phyloP scores from a whole-genome alignment of 2,888 invertebrate genomes.

The Xylophagus ater region DNA sequence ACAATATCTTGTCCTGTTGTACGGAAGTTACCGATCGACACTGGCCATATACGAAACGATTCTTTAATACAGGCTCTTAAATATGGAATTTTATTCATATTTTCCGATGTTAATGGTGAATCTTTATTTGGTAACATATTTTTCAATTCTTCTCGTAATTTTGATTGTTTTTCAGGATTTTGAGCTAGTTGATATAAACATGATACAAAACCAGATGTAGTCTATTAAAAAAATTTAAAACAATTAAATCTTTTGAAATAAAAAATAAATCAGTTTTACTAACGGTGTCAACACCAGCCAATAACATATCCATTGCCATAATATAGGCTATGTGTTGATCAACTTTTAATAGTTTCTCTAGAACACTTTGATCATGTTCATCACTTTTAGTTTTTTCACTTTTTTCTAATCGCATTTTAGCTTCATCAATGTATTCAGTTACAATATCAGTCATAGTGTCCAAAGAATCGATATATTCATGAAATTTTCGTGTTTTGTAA shows the following conservation, averaged over 20 bases:
- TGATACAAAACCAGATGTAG: conserved; percentile 42
- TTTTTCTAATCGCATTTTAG: conserved; percentile 26
- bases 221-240: conserved; percentile 27
- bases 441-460: conserved; percentile 28
- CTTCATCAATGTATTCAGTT: conserved; percentile 32
- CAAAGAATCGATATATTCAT: conserved; percentile 23
- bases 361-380: conserved; percentile 45
- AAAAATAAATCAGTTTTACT: conserved; percentile 20
- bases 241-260: conserved; percentile 17
- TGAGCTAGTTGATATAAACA: conserved; percentile 50
- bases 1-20: conserved; percentile 45
- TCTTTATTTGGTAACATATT: conserved; percentile 36
- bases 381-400: conserved; percentile 29
- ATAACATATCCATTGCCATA: conserved; percentile 58
- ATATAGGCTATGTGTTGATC: conserved; percentile 51
- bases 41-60: conserved; percentile 51
- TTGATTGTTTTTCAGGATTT: conserved; percentile 51
- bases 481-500: conserved; percentile 27
- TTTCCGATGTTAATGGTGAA: conserved; percentile 26
- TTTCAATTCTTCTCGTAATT: conserved; percentile 47
- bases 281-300: conserved; percentile 64
- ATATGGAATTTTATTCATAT: conserved; percentile 44
- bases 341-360: conserved; percentile 51
- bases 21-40: conserved; percentile 47
- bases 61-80: conserved; percentile 67